phyloP scores from a whole-genome alignment of 2,797 vertebrate species.

The Tachyglossus aculeatus region DNA sequence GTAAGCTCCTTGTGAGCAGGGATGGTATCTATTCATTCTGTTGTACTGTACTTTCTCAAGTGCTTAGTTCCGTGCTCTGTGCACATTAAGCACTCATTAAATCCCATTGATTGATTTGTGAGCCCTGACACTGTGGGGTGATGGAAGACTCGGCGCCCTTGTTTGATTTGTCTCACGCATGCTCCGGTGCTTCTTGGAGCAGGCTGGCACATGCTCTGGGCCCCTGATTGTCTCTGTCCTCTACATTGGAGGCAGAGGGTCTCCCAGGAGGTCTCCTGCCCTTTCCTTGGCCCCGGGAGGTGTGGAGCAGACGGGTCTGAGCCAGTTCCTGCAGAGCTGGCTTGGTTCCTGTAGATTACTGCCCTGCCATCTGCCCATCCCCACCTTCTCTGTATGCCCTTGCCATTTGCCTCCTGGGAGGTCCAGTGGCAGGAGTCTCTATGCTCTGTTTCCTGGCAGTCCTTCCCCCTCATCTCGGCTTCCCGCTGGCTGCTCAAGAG shows the following conservation, averaged over 20 bases:
- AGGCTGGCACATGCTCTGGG: background rate
- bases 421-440: fast-evolving
- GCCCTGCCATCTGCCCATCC: background rate
- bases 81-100: too few relatives aligned
- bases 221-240: background rate
- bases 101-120: too few relatives aligned
- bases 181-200: too few relatives aligned
- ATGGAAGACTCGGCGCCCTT: too few relatives aligned
- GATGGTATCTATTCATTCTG: too few relatives aligned
- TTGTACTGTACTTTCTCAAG: too few relatives aligned
- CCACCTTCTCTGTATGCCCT: too few relatives aligned
- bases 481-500: slow-evolving; percentile 93
- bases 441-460: slow-evolving; percentile 67
- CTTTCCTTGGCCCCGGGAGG: background rate
- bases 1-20: too few relatives aligned
- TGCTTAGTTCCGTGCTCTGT: too few relatives aligned
- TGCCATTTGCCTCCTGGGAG: too few relatives aligned
- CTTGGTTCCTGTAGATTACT: fast-evolving
- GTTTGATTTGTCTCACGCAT: too few relatives aligned
- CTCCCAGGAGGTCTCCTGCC: fast-evolving
- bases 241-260: background rate
- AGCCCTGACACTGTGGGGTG: too few relatives aligned
- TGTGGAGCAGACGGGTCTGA: background rate
- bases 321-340: background rate
- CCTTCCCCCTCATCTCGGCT: slow-evolving; percentile 87